Evolutionary conservation across 2,113 vertebrate species (phyloP).

Genomic region (Psophia crepitans): DNA sequence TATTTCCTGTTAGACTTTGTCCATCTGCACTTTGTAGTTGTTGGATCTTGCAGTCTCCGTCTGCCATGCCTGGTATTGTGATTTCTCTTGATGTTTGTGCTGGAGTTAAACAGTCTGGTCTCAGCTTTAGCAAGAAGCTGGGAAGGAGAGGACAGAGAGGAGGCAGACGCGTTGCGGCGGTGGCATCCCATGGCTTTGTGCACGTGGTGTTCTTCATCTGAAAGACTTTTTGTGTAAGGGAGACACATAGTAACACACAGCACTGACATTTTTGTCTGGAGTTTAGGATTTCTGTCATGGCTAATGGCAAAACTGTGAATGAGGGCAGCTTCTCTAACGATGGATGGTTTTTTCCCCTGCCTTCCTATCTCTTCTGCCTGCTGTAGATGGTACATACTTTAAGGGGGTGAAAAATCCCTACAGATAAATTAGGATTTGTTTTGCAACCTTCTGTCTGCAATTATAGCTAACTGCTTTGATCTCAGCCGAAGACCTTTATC

Average conservation of each 20-base stretch:
- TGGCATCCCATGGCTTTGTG: not conserved
- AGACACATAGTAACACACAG: not conserved
- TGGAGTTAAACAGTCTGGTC: not conserved
- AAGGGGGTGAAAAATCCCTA: not conserved
- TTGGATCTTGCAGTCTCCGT: not conserved
- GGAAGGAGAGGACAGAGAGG: not conserved
- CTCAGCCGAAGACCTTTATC: slow-evolving; percentile 28
- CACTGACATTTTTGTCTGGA: not conserved
- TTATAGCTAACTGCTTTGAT: slow-evolving; percentile 24
- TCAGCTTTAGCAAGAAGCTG: not conserved
- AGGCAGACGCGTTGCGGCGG: not conserved
- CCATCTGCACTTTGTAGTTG: not conserved
- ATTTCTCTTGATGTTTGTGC: not conserved
- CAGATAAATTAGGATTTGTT: slow-evolving; percentile 29
- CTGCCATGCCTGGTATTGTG: not conserved
- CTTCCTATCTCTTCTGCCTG: not conserved
- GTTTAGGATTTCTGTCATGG: not conserved
- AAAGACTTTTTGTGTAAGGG: not conserved
- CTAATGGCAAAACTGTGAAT: not conserved
- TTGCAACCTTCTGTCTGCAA: not conserved
- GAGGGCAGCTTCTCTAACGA: not conserved
- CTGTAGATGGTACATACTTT: not conserved
- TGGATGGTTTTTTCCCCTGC: not conserved
- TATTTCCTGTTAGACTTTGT: not conserved
- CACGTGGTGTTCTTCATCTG: not conserved